Conservation (phyloP, 2,113 vertebrate species). For the Tenrec ecaudatus region DNA sequence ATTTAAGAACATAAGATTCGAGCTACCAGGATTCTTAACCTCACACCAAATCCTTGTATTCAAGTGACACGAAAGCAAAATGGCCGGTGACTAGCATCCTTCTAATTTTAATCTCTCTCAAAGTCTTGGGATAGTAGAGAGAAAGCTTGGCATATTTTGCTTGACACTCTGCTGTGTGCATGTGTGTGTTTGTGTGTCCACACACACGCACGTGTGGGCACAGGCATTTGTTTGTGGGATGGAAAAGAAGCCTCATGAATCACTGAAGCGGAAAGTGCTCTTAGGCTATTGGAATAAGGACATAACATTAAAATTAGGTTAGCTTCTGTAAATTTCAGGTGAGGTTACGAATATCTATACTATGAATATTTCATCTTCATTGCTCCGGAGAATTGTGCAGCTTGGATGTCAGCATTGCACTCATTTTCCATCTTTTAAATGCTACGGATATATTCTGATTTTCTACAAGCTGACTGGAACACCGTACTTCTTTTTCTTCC, state of each 20-base stretch:
- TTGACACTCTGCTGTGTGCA: background rate
- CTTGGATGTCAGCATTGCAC: background rate
- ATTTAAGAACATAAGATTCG: too few relatives aligned
- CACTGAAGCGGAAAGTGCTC: background rate
- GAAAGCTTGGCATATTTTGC: background rate
- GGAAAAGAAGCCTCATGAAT: background rate
- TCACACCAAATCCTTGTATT: too few relatives aligned
- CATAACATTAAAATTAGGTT: background rate
- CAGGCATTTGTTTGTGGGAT: background rate
- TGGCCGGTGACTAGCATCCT: background rate
- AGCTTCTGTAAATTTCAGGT: background rate
- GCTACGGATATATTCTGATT: background rate
- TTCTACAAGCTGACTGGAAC: background rate
- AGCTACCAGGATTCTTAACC: too few relatives aligned
- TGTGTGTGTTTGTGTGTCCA: background rate
- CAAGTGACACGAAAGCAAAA: background rate
- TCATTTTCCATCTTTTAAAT: background rate
- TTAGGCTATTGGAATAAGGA: background rate
- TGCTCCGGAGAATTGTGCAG: background rate
- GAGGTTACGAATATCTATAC: background rate
- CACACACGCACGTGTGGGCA: too few relatives aligned
- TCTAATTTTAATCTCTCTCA: background rate
- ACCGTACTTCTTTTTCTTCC: background rate
- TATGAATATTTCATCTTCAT: background rate
- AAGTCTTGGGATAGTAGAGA: background rate